Evolutionary conservation across 1,140 invertebrate species (phyloP).

Genomic region (Drosophila miranda): DNA sequence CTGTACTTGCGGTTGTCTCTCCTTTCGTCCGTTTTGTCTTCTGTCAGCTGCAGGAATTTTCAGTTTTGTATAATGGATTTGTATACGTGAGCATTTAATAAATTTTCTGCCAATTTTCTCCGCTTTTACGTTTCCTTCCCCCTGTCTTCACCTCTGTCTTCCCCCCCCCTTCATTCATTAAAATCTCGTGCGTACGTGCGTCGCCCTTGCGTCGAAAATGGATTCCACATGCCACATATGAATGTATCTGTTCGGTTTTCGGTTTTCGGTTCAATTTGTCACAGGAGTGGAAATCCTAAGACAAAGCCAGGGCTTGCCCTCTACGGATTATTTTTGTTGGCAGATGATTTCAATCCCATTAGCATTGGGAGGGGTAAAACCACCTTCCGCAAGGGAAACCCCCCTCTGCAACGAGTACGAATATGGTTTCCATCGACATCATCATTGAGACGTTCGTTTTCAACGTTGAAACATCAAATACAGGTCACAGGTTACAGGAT

Average conservation of each 20-base stretch:
- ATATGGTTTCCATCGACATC: no score
- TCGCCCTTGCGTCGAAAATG: constrained; percentile 11
- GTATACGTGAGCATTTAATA: constrained; percentile 81
- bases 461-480: constrained; percentile 10
- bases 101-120: constrained; percentile 76
- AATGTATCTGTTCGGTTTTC: not conserved
- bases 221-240: not conserved
- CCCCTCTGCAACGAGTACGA: no score
- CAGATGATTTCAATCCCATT: no score
- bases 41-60: constrained; percentile 76
- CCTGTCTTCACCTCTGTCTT: not conserved
- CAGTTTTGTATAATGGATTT: constrained; percentile 77
- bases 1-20: not conserved
- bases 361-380: no score
- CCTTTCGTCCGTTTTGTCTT: constrained; percentile 14
- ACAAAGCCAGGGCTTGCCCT: no score
- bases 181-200: constrained; percentile 47
- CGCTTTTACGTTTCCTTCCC: constrained; percentile 11
- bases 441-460: constrained; percentile 11
- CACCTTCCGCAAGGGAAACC: no score
- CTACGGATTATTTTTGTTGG: no score
- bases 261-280: constrained; percentile 25
- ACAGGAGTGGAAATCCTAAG: not conserved
- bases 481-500: not conserved
- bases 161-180: constrained; percentile 50